Conservation (phyloP, 2,113 vertebrate genomes). For the Oceanodroma tethys region DNA sequence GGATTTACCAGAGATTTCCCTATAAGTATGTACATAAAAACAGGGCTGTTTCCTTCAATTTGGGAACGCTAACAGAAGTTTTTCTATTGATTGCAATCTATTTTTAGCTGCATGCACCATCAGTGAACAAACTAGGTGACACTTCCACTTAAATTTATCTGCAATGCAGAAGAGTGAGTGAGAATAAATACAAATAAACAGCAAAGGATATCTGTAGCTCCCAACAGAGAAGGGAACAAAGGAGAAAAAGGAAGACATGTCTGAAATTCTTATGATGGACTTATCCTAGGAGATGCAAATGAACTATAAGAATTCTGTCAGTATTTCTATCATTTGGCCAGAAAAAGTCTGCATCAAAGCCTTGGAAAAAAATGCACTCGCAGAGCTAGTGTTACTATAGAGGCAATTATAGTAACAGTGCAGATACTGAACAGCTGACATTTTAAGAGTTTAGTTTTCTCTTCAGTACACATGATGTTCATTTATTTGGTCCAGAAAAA, state of each 20-base stretch:
- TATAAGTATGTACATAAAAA: not conserved
- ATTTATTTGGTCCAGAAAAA: not conserved
- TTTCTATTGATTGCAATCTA: not conserved
- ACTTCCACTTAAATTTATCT: not conserved
- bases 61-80: not conserved
- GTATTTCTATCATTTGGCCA: not conserved
- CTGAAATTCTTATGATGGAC: not conserved
- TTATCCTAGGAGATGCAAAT: not conserved
- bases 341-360: not conserved
- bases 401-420: not conserved
- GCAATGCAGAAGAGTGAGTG: not conserved
- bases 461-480: not conserved
- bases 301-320: not conserved
- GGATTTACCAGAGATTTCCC: not conserved
- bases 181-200: not conserved
- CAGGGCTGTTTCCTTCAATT: not conserved
- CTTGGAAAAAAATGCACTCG: not conserved
- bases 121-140: not conserved
- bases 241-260: not conserved
- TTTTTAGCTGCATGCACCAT: not conserved
- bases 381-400: not conserved
- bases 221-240: not conserved
- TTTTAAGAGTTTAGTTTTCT: not conserved
- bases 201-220: not conserved
- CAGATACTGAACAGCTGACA: not conserved